phyloP scores from a whole-genome alignment of 2,113 vertebrate species.

The Rhynchomys soricoides region DNA sequence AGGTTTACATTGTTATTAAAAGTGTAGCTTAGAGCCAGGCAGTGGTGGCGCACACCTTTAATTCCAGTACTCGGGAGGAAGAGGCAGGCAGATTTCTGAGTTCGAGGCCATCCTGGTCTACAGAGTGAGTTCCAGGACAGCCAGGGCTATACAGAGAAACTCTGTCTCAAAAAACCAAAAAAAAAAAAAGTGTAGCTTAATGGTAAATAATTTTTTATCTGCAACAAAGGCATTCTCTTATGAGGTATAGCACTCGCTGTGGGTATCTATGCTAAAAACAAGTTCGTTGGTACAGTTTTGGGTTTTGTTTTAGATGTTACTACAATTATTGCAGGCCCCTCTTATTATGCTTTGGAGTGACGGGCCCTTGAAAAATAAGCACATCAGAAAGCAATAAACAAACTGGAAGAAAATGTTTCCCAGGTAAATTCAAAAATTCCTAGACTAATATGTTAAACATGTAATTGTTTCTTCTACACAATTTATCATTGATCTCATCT shows the following conservation, averaged over 20 bases:
- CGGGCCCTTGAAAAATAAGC: slow-evolving; percentile 14
- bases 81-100: too few species aligned
- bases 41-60: too few species aligned
- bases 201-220: background rate
- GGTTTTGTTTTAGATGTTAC: background rate
- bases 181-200: background rate
- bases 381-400: background rate
- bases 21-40: background rate
- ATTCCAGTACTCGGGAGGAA: too few species aligned
- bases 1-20: background rate
- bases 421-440: slow-evolving; percentile 25
- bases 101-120: too few species aligned
- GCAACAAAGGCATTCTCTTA: background rate
- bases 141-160: too few species aligned
- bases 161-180: too few species aligned
- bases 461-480: background rate
- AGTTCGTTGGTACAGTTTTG: background rate
- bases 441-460: background rate
- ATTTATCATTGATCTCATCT: background rate
- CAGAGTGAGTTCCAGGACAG: too few species aligned
- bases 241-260: background rate
- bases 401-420: slow-evolving; percentile 2
- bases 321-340: background rate
- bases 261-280: background rate
- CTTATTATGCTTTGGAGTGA: background rate